Conservation (phyloP, 2,113 vertebrate species). For the Actinemys pallida region DNA sequence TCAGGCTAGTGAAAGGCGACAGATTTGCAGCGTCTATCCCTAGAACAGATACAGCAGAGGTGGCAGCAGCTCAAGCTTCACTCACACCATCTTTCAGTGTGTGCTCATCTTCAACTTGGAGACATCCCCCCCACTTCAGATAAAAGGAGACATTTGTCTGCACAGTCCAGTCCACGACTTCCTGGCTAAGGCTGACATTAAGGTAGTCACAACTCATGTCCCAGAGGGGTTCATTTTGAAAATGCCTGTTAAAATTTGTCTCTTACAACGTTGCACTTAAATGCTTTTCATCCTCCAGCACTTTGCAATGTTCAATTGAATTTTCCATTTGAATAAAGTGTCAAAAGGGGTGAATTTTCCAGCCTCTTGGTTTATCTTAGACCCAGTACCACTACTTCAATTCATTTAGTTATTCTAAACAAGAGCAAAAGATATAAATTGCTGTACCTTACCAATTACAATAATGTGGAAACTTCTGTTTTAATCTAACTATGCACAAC, state of each 20-base stretch:
- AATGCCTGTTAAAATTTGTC: not conserved
- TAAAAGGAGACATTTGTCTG: not conserved
- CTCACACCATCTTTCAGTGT: not conserved
- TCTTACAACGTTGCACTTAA: not conserved
- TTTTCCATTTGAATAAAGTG: not conserved
- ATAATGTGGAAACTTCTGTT: not conserved
- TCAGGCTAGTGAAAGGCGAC: not conserved
- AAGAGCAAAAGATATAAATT: not conserved
- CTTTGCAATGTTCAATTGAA: not conserved
- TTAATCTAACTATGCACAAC: not conserved
- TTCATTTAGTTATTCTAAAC: not conserved
- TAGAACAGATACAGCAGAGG: not conserved
- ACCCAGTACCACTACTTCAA: accelerated
- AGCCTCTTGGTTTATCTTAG: not conserved
- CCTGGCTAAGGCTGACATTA: not conserved
- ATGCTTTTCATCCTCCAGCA: not conserved
- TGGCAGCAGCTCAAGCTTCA: not conserved
- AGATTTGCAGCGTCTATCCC: not conserved
- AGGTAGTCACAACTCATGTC: not conserved
- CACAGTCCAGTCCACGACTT: not conserved
- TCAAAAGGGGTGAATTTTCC: not conserved
- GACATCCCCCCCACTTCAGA: not conserved
- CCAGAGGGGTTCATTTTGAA: not conserved
- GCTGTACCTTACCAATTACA: not conserved
- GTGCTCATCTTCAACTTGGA: not conserved